Base-by-base conservation (phyloP, 2,113 vertebrate genomes). In the Ciconia maguari region DNA sequence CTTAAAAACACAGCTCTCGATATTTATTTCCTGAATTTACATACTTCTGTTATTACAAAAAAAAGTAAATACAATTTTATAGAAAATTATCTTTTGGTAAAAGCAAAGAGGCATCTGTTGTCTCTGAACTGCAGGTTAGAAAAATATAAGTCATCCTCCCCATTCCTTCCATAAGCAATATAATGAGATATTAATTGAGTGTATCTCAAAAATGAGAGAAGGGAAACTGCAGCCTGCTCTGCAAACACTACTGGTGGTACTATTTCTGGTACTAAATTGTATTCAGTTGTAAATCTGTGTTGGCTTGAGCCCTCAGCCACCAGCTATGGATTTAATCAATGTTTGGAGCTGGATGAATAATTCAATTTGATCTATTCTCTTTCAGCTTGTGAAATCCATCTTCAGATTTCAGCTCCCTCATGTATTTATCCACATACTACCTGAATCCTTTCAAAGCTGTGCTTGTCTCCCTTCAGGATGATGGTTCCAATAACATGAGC, bases 311-410 rank as follows among this genome's bases (percentile, higher is more conserved):
- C 82, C 84, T 94, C 87, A 96, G 84, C 66, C 81, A 91, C 78
- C 36, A 95, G 70, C 81, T 90, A 91, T 76, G 74, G 93, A 94
- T 96, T 97, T 94, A 96, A 97, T 95, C 84, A 91, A 75, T 87
- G 87, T 91, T 95, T 94, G 91, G 78, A 94, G 70, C 66, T 87
- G 61, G 49, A 91, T 89, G 91, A 96, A 93, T 97, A 96, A 96
- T 96, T 96, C 82, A 95, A 85, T 93, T 91, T 85, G 87, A 94
- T 93, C 81, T 95, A 65, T 87, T 94, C 76, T 87, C 44, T 91
- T 94, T 85, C 62, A 90, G 70, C 74, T 79, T 85, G 61, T 58
- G 77, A 95, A 95, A 96, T 96, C 58, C 70, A 83, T 95, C 93
- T 95, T 91, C 81, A 91, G 55, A 48, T 90, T 96, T 94, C 87